Evolutionary conservation across 2,797 vertebrate species (phyloP).

Genomic region (Ptychobarbus kaznakovi): DNA sequence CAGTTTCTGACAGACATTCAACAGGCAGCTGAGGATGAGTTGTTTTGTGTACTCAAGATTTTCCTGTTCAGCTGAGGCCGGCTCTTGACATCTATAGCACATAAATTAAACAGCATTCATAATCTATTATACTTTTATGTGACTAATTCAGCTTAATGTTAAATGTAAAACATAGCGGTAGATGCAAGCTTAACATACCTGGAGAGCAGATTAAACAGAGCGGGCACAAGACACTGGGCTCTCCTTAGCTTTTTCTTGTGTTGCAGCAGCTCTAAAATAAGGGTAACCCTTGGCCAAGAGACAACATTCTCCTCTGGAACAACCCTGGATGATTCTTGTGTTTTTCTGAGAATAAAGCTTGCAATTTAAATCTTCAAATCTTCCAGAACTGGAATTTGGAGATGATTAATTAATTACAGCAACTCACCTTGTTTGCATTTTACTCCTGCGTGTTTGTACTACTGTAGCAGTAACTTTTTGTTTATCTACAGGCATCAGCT

Average conservation of each 20-base stretch:
- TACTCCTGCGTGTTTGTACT: slow-evolving; percentile 88
- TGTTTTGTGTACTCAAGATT: slow-evolving; percentile 94
- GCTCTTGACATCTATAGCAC: slow-evolving; percentile 82
- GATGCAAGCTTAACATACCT: slow-evolving; percentile 74
- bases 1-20: slow-evolving; percentile 87
- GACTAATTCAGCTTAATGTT: not conserved
- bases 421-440: slow-evolving; percentile 79
- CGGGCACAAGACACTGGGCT: slow-evolving; percentile 83
- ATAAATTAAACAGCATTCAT: not conserved
- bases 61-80: slow-evolving; percentile 68
- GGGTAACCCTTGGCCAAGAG: slow-evolving; percentile 86
- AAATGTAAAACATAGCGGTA: not conserved
- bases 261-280: slow-evolving; percentile 93
- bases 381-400: not conserved
- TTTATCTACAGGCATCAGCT: slow-evolving; percentile 85
- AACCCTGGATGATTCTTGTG: slow-evolving; percentile 79
- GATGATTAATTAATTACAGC: not conserved
- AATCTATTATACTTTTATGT: not conserved
- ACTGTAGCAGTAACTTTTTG: slow-evolving; percentile 77
- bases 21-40: slow-evolving; percentile 90
- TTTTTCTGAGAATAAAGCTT: not conserved
- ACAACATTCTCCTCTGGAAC: slow-evolving; percentile 70
- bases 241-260: slow-evolving; percentile 94
- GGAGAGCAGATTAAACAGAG: slow-evolving; percentile 88
- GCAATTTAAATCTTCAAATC: not conserved